A percentile compares a stretch with the other conserved stretches of the same genome.
Evolutionary conservation across 2,888 invertebrate genomes (phyloP).

Genomic region (Pandemis corylana): DNA sequence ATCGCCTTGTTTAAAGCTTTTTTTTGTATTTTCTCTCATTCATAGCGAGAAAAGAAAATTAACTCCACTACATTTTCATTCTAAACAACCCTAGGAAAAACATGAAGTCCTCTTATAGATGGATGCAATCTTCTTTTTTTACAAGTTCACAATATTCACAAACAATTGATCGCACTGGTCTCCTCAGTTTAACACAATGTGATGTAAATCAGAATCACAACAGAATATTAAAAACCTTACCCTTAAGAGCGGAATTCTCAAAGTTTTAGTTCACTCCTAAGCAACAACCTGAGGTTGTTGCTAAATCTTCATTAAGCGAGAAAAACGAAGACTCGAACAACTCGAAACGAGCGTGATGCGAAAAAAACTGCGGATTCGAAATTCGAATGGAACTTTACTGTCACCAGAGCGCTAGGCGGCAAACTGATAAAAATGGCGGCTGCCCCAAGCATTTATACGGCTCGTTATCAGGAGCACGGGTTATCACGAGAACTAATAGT

Average conservation of each 20-base stretch:
- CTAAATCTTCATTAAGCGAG: constrained; percentile 61
- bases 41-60: neutral
- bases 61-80: too few species aligned
- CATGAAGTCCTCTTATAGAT: too few species aligned
- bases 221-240: constrained; percentile 62
- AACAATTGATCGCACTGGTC: neutral
- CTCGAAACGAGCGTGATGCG: constrained; percentile 25
- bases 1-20: neutral
- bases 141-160: neutral
- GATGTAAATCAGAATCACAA: neutral
- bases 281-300: constrained; percentile 84
- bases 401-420: constrained; percentile 53
- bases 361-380: constrained; percentile 29
- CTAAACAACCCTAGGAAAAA: too few species aligned
- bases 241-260: constrained; percentile 86
- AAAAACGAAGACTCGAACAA: constrained; percentile 35
- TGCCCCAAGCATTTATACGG: constrained; percentile 63
- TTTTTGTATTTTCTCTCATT: neutral
- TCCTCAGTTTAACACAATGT: neutral
- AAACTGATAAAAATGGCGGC: constrained; percentile 62
- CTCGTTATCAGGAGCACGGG: constrained; percentile 58
- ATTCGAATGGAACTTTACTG: constrained; percentile 13
- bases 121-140: too few species aligned
- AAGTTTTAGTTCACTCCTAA: constrained; percentile 82
- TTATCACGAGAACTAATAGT: constrained; percentile 27